A percentile compares a stretch with the other conserved stretches of the same genome.
Conservation (phyloP, 2,888 invertebrate genomes). For the Slavum lentiscoides region DNA sequence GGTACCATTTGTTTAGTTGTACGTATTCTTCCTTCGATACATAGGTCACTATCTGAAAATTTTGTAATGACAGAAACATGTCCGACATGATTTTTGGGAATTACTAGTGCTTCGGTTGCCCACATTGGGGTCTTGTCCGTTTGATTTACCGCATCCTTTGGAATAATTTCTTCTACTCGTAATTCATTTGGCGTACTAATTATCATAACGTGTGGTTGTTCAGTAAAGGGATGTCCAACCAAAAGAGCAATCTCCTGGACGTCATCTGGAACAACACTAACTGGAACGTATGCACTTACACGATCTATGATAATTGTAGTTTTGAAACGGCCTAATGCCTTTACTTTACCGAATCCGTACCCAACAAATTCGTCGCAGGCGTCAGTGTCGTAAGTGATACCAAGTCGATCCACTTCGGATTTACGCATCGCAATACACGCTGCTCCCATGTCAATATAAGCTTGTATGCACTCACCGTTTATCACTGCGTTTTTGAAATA, state of each 20-base stretch:
- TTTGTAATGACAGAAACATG: not conserved
- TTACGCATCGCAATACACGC: too few species aligned
- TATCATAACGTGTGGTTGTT: slow-evolving; percentile 55
- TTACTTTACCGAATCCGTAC: too few species aligned
- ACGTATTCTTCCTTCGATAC: not conserved
- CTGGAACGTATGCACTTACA: slow-evolving; percentile 40
- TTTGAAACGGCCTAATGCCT: slow-evolving; percentile 47
- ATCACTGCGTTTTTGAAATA: too few species aligned
- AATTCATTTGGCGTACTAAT: not conserved
- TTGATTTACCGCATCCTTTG: not conserved
- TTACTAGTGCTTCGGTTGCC: not conserved
- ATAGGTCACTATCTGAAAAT: not conserved
- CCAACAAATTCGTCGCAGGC: too few species aligned
- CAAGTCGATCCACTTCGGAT: too few species aligned
- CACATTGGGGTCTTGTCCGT: not conserved
- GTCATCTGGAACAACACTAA: slow-evolving; percentile 55
- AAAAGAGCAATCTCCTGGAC: slow-evolving; percentile 56
- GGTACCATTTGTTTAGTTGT: not conserved
- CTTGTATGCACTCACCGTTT: too few species aligned
- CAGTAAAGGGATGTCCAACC: slow-evolving; percentile 57
- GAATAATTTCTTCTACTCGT: not conserved
- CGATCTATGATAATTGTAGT: slow-evolving; percentile 50
- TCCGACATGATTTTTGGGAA: slow-evolving; percentile 6
- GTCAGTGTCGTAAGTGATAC: too few species aligned
- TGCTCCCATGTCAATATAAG: too few species aligned